phyloP scores from a whole-genome alignment of 2,888 invertebrate genomes.

The Trichopria drosophilae region DNA sequence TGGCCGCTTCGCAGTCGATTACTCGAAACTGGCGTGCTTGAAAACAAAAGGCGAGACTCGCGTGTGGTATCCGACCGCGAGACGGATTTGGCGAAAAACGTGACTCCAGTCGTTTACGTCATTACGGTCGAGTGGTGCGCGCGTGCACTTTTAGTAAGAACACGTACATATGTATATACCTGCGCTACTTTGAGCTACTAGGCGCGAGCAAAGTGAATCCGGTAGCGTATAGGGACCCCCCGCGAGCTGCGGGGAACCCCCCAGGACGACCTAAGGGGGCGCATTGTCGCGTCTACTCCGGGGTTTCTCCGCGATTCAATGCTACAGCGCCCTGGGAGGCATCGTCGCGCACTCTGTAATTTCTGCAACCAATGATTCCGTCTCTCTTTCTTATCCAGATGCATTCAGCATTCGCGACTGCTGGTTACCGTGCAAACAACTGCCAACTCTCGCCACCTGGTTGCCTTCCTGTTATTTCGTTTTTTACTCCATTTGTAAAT shows the following conservation, averaged over 20 bases:
- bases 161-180: no score
- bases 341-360: constrained; percentile 26
- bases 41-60: no score
- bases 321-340: constrained; percentile 55
- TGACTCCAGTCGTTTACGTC: no score
- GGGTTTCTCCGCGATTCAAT: constrained; percentile 52
- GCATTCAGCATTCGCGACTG: neutral
- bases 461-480: neutral
- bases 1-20: no score
- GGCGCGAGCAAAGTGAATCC: no score
- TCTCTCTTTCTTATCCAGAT: constrained; percentile 5
- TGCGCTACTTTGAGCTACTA: no score
- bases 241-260: constrained; percentile 38
- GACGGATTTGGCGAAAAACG: no score
- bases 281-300: constrained; percentile 54
- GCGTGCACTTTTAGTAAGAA: no score
- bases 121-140: no score
- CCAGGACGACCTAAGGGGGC: constrained; percentile 51
- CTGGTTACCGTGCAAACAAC: constrained; percentile 13
- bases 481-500: neutral
- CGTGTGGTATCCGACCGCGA: no score
- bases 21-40: no score
- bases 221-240: no score
- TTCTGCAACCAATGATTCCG: constrained; percentile 12
- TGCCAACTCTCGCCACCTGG: constrained; percentile 24